These are phyloP conservation scores for Drosophila merina DNA, from an alignment of 2,888 invertebrate species.

Conservation along the genomic window DNA sequence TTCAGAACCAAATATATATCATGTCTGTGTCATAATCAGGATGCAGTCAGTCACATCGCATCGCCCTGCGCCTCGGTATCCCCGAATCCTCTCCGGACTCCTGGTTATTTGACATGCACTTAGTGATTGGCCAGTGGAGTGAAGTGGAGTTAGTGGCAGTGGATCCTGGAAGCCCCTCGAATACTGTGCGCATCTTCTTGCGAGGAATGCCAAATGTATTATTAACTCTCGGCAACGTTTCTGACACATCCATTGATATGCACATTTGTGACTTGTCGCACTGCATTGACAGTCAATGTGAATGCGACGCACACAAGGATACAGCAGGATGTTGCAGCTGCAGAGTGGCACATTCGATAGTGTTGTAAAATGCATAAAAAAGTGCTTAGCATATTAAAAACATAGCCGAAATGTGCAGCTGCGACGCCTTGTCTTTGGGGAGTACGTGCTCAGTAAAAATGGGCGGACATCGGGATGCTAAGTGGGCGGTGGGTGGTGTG, in stretches of 20 bases:
- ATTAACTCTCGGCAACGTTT: conserved; percentile 70
- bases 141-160: conserved; percentile 40
- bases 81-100: conserved; percentile 3
- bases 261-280: conserved; percentile 71
- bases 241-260: conserved; percentile 74
- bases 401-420: conserved; percentile 69
- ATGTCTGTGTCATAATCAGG: conserved; percentile 58
- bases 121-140: conserved; percentile 42
- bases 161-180: conserved; percentile 34
- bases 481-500: not conserved
- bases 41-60: conserved; percentile 38
- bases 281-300: conserved; percentile 47
- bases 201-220: conserved; percentile 55
- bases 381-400: conserved; percentile 74
- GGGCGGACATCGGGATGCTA: conserved; percentile 22
- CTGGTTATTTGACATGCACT: conserved; percentile 47
- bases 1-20: conserved; percentile 26
- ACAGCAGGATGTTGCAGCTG: conserved; percentile 19
- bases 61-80: conserved; percentile 2
- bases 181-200: conserved; percentile 13
- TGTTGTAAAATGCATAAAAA: conserved; percentile 73
- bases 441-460: conserved; percentile 47
- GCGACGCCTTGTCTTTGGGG: conserved; percentile 44
- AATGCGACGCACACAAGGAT: conserved; percentile 17
- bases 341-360: conserved; percentile 50